Conservation (phyloP, 2,797 vertebrate genomes). For the Galaxias olidus region DNA sequence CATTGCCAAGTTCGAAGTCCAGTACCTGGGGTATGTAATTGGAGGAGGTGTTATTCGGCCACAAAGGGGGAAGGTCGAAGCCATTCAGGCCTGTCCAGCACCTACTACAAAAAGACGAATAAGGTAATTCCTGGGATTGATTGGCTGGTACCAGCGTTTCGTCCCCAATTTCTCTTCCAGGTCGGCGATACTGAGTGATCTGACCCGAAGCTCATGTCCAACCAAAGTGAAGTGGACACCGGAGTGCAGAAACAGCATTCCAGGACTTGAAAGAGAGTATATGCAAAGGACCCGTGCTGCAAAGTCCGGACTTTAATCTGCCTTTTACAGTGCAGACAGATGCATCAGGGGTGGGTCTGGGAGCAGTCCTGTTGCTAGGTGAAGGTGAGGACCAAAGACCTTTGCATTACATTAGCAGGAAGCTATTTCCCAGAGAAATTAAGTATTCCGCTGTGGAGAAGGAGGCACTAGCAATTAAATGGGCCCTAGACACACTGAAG, state of each 20-base stretch:
- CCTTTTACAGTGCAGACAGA: constrained; percentile 8
- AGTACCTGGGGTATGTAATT: constrained; percentile 24
- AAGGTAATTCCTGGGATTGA: constrained; percentile 2
- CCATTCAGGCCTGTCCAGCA: not conserved
- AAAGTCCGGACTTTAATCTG: constrained; percentile 3
- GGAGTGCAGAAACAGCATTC: not conserved
- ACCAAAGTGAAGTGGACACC: constrained; percentile 7
- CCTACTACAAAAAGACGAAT: constrained; percentile 1
- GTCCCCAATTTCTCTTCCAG: constrained; percentile 3
- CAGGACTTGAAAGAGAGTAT: not conserved
- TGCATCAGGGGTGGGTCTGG: constrained; percentile 10
- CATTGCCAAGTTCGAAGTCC: not conserved
- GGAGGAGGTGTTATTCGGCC: constrained; percentile 1
- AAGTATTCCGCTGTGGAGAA: constrained; percentile 1
- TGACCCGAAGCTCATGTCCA: constrained; percentile 2
- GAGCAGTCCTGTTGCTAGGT: constrained; percentile 7
- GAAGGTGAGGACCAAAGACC: not conserved
- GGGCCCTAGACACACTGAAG: constrained; percentile 8
- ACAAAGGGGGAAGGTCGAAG: constrained; percentile 1
- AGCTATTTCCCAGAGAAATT: constrained; percentile 6
- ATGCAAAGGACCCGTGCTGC: not conserved
- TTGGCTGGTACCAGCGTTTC: constrained; percentile 4
- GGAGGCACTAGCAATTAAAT: constrained; percentile 3
- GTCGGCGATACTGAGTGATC: not conserved
- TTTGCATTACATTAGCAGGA: constrained; percentile 6